Percentiles rank a stretch among this genome's conserved stretches.
phyloP scores from a whole-genome alignment of 1,140 invertebrate species.

The Lordiphosa stackelbergi region DNA sequence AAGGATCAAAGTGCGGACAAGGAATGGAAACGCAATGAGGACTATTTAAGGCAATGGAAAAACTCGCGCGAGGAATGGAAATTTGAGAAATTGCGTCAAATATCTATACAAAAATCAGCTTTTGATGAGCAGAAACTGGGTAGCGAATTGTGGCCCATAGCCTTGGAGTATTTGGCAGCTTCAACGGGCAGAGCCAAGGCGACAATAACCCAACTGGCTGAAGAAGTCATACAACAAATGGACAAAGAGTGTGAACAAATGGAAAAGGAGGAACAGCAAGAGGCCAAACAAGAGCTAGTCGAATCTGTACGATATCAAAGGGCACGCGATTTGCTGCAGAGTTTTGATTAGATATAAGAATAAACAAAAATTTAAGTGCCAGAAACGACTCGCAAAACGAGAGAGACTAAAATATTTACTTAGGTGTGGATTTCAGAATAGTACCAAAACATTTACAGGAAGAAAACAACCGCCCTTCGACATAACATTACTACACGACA shows the following conservation, averaged over 20 bases:
- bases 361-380: too few relatives aligned
- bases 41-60: constrained; percentile 84
- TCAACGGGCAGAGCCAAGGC: constrained; percentile 82
- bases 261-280: constrained; percentile 52
- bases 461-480: too few relatives aligned
- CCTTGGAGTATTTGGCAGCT: constrained; percentile 85
- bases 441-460: too few relatives aligned
- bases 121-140: constrained; percentile 80
- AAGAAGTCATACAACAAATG: constrained; percentile 81
- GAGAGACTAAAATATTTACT: too few relatives aligned
- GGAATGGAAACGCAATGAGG: constrained; percentile 77
- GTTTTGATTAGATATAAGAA: constrained; percentile 44
- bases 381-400: too few relatives aligned
- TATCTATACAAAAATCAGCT: constrained; percentile 85
- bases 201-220: constrained; percentile 80
- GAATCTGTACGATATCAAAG: constrained; percentile 78
- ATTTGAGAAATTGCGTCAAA: constrained; percentile 86
- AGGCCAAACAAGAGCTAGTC: constrained; percentile 56
- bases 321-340: constrained; percentile 79
- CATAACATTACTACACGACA: too few relatives aligned
- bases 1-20: constrained; percentile 56
- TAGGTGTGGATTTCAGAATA: too few relatives aligned
- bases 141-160: constrained; percentile 80
- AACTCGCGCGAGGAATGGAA: constrained; percentile 84
- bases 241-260: constrained; percentile 79